phyloP scores from a whole-genome alignment of 64 coral and sea anemone species.

The Montipora efflorescens region DNA sequence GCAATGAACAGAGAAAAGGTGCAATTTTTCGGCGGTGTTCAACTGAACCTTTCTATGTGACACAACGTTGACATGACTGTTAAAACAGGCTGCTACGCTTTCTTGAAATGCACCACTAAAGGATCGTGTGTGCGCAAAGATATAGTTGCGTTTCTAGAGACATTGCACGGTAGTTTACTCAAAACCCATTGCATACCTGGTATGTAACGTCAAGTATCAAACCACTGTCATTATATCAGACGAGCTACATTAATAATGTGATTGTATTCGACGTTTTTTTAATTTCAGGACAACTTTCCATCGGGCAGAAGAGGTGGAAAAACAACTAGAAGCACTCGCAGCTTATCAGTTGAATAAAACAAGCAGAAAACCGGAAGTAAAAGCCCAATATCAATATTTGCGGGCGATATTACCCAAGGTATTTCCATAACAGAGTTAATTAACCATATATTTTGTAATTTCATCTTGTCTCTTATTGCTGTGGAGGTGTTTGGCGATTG shows the following conservation, averaged over 20 bases:
- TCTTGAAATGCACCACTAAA: no score
- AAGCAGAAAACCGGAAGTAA: neutral
- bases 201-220: neutral
- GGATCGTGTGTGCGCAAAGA: no score
- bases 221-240: neutral
- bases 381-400: neutral
- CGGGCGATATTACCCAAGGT: neutral
- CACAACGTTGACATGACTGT: no score
- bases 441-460: neutral
- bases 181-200: no score
- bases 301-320: neutral
- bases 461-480: neutral
- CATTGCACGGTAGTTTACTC: no score
- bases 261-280: neutral
- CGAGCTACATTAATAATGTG: neutral
- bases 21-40: no score
- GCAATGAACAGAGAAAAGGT: no score
- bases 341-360: constrained; percentile 2
- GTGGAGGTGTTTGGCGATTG: neutral
- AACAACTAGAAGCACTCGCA: neutral
- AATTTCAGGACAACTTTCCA: neutral
- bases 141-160: no score
- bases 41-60: no score
- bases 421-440: neutral
- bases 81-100: no score